Evolutionary conservation across 2,113 vertebrate species (phyloP).

Genomic region (Isurus oxyrinchus): DNA sequence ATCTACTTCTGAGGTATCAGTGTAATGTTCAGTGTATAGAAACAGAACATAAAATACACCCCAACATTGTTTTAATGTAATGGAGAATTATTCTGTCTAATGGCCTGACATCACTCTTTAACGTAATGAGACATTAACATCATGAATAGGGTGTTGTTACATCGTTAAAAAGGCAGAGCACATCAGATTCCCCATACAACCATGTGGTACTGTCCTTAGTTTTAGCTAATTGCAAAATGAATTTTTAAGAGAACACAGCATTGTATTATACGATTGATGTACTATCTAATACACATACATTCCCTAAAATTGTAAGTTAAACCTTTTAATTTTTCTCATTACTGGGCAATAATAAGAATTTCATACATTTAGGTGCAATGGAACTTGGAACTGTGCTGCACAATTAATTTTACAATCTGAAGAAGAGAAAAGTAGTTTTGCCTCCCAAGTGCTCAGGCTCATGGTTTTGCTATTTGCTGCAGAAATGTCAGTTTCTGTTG

Average conservation of each 20-base stretch:
- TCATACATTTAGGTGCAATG: background rate
- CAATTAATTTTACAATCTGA: background rate
- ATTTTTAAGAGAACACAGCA: background rate
- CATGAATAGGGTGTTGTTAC: background rate
- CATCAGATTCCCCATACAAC: background rate
- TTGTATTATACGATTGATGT: background rate
- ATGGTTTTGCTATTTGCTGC: background rate
- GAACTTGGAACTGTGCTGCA: background rate
- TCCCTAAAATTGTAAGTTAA: background rate
- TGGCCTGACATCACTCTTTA: background rate
- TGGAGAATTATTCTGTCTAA: background rate
- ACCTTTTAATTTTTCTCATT: background rate
- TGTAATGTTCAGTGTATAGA: background rate
- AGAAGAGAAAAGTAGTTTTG: background rate
- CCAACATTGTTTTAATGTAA: background rate
- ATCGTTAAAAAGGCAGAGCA: background rate
- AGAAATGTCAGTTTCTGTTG: background rate
- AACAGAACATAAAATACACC: background rate
- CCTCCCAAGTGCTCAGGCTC: background rate
- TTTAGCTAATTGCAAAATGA: slow-evolving; percentile 11
- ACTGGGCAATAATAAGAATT: background rate
- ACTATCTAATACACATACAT: background rate
- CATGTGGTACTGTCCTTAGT: background rate
- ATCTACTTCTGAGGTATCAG: background rate
- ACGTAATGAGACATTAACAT: background rate